phyloP scores from a whole-genome alignment of 2,113 vertebrate genomes.

The Chaenogobius annularis region DNA sequence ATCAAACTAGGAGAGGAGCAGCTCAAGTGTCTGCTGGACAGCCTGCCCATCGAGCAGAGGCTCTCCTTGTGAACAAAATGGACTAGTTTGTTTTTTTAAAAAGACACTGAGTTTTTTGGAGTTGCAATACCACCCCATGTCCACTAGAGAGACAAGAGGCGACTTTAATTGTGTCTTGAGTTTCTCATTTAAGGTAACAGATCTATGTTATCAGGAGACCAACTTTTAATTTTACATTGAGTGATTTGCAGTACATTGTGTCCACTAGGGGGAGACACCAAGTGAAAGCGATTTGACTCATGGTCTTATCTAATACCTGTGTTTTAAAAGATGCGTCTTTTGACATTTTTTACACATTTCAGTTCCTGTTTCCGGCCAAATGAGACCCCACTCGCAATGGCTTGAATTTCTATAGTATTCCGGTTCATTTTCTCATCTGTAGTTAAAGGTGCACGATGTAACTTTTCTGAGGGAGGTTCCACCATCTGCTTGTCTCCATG shows the following conservation, averaged over 20 bases:
- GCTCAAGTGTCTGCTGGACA: slow-evolving; percentile 92
- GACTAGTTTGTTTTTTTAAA: neutral
- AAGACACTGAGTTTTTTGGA: too few relatives aligned
- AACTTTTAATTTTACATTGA: neutral
- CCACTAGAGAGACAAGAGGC: too few relatives aligned
- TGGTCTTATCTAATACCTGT: neutral
- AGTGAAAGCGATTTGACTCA: too few relatives aligned
- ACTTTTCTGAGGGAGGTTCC: too few relatives aligned
- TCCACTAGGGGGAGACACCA: neutral
- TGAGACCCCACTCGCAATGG: neutral
- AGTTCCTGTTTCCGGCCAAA: too few relatives aligned
- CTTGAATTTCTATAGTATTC: neutral
- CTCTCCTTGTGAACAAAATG: slow-evolving; percentile 37
- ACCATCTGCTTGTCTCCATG: too few relatives aligned
- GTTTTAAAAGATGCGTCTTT: neutral
- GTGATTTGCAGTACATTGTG: neutral
- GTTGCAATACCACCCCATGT: slow-evolving; percentile 16
- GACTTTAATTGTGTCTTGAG: neutral
- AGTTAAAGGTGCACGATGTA: neutral
- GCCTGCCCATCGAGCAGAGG: slow-evolving; percentile 81
- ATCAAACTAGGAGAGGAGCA: slow-evolving; percentile 97
- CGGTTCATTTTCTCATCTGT: neutral
- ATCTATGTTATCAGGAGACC: neutral
- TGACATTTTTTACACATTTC: neutral
- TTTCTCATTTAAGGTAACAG: neutral